Evolutionary conservation across 2,888 invertebrate species (phyloP).

Genomic region (Lasiommata megera): DNA sequence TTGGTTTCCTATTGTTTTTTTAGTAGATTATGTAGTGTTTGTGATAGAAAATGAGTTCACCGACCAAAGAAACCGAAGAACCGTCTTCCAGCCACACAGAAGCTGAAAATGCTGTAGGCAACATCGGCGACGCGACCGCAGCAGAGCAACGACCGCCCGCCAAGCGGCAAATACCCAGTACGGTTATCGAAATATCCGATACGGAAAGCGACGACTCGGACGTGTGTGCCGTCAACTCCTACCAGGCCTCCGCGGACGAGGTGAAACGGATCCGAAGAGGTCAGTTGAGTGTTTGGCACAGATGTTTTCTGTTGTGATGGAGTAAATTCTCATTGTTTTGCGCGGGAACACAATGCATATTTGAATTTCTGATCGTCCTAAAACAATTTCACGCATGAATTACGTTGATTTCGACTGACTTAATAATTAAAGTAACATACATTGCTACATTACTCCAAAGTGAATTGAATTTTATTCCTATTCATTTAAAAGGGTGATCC

Average conservation of each 20-base stretch:
- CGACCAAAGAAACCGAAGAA: conserved; percentile 62
- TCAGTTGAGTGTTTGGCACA: conserved; percentile 41
- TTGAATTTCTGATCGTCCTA: conserved; percentile 24
- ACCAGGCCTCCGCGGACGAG: conserved; percentile 75
- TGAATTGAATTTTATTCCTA: too few relatives aligned
- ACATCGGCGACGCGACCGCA: conserved; percentile 41
- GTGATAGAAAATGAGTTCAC: conserved; percentile 64
- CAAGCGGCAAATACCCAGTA: conserved; percentile 57
- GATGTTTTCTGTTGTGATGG: too few relatives aligned
- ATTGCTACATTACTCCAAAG: too few relatives aligned
- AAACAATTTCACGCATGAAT: neutral
- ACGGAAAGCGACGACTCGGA: conserved; percentile 77
- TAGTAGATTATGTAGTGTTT: conserved; percentile 70
- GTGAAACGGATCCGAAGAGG: conserved; percentile 75
- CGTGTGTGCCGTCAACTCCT: conserved; percentile 74
- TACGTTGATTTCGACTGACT: neutral
- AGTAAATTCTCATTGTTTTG: conserved; percentile 30
- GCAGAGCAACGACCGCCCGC: conserved; percentile 60
- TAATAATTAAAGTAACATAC: too few relatives aligned
- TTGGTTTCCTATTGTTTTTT: conserved; percentile 64
- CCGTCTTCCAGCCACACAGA: conserved; percentile 54
- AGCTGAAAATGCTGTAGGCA: conserved; percentile 40
- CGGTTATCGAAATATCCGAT: conserved; percentile 74
- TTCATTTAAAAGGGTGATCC: too few relatives aligned
- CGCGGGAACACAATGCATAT: conserved; percentile 52